phyloP scores from a whole-genome alignment of 2,888 invertebrate species.

The Oxytorus armatus region DNA sequence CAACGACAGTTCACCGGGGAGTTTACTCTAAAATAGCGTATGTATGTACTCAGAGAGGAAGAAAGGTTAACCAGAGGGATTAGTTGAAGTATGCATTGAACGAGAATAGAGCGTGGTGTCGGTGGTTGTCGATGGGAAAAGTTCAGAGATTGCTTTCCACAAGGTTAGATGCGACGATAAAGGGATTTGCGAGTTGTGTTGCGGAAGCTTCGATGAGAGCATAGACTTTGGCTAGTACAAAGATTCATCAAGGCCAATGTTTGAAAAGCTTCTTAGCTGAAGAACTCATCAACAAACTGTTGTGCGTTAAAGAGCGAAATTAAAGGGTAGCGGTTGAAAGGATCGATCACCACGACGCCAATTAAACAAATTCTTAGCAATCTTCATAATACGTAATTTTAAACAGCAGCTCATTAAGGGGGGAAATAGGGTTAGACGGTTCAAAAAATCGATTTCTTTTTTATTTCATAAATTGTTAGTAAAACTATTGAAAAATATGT shows the following conservation, averaged over 20 bases:
- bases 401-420: no score
- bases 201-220: neutral
- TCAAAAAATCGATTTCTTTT: no score
- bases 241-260: conserved; percentile 6
- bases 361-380: no score
- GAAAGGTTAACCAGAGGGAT: conserved; percentile 22
- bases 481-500: no score
- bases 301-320: neutral
- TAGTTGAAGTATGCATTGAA: conserved; percentile 2
- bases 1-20: neutral
- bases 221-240: neutral
- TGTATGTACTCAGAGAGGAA: neutral
- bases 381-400: neutral
- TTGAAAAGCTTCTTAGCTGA: conserved; percentile 1
- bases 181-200: conserved; percentile 14
- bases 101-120: conserved; percentile 7
- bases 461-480: no score
- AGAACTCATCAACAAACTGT: neutral
- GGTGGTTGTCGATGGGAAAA: conserved; percentile 6
- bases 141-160: conserved; percentile 6
- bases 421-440: no score
- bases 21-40: neutral
- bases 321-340: no score
- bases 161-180: conserved; percentile 5
- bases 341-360: neutral